Evolutionary conservation across 2,888 invertebrate species (phyloP).

Genomic region (Conistra vaccinii): DNA sequence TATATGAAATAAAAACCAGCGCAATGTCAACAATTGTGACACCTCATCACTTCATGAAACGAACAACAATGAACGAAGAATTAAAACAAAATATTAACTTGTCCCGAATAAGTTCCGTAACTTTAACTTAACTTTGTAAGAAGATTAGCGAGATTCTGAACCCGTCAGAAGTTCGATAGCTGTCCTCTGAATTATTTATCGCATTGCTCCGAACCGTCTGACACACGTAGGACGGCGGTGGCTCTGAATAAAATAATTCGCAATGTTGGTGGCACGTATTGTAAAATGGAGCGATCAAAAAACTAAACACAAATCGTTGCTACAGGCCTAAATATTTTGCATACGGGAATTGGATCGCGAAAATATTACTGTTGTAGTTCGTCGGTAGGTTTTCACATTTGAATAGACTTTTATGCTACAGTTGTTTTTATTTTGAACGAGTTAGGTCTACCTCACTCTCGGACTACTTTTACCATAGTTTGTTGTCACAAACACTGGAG

Average conservation of each 20-base stretch:
- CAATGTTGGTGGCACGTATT: slow-evolving; percentile 27
- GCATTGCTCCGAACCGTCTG: slow-evolving; percentile 43
- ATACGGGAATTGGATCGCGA: slow-evolving; percentile 30
- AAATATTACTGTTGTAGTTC: slow-evolving; percentile 21
- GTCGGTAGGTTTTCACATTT: slow-evolving; percentile 8
- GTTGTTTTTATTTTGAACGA: background rate
- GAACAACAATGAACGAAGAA: slow-evolving; percentile 41
- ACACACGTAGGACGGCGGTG: slow-evolving; percentile 26
- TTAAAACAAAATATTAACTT: slow-evolving; percentile 49
- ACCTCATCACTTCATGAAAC: background rate
- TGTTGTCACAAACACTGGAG: background rate
- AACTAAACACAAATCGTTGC: slow-evolving; percentile 19
- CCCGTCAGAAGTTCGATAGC: slow-evolving; percentile 57
- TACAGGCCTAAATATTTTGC: slow-evolving; percentile 30
- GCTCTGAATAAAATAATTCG: slow-evolving; percentile 56
- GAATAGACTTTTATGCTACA: background rate
- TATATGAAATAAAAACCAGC: background rate
- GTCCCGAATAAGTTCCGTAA: slow-evolving; percentile 57
- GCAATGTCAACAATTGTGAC: background rate
- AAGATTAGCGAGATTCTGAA: slow-evolving; percentile 61
- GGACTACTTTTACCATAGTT: background rate
- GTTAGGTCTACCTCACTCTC: background rate
- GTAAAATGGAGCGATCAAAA: slow-evolving; percentile 12
- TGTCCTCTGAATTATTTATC: slow-evolving; percentile 67
- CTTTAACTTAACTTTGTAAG: slow-evolving; percentile 62